Evolutionary conservation across 2,113 vertebrate genomes (phyloP).

Genomic region (Hucho hucho): DNA sequence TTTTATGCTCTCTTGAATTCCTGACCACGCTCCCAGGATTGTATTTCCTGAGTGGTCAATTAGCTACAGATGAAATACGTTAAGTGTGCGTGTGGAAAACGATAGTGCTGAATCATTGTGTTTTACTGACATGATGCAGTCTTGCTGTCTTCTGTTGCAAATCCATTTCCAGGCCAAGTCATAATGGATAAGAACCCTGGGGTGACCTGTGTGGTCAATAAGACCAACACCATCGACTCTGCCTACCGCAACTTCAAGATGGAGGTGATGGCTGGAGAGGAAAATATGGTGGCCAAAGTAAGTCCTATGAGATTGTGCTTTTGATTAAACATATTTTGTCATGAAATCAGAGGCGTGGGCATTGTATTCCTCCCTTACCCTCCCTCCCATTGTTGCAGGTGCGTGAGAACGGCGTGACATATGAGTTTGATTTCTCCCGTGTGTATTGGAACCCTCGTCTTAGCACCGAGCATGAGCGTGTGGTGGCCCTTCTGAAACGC

Average conservation of each 20-base stretch:
- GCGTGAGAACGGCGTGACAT: conserved; percentile 85
- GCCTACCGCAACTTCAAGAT: conserved; percentile 94
- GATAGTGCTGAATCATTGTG: neutral
- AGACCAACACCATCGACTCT: conserved; percentile 87
- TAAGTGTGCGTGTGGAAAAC: neutral
- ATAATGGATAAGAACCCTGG: conserved; percentile 96
- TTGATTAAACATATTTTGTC: neutral
- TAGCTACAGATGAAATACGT: neutral
- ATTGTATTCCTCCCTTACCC: neutral
- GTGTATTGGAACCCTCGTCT: conserved; percentile 99
- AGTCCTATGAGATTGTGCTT: neutral
- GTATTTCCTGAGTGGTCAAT: conserved; percentile 5
- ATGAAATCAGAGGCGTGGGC: neutral
- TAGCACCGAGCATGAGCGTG: conserved; percentile 86
- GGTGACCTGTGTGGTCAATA: conserved; percentile 93
- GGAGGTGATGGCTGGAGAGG: conserved; percentile 91
- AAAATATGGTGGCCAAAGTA: conserved; percentile 90
- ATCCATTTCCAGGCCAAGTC: conserved; percentile 82
- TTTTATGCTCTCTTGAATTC: no score
- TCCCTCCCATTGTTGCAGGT: conserved; percentile 72
- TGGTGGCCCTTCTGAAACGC: conserved; percentile 75
- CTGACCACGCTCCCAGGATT: neutral
- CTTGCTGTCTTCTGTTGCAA: neutral
- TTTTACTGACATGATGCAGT: neutral
- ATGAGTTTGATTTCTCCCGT: conserved; percentile 94